phyloP scores from a whole-genome alignment of 2,888 invertebrate genomes.

The Tridacna crocea region DNA sequence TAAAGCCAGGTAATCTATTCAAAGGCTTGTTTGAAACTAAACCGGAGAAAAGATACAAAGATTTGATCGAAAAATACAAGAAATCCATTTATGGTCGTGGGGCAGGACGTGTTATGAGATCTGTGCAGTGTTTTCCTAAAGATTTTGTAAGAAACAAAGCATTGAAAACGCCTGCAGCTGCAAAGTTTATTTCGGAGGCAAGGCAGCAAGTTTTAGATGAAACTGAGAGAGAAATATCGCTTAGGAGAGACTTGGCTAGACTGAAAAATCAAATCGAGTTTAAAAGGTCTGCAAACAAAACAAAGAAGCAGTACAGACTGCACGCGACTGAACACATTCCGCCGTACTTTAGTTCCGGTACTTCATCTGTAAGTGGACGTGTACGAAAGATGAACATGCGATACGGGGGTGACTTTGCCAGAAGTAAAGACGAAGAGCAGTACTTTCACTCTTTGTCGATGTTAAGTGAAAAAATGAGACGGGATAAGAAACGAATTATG shows the following conservation, averaged over 20 bases:
- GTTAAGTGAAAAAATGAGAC: background rate
- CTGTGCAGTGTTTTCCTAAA: conserved; percentile 26
- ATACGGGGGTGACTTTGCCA: conserved; percentile 25
- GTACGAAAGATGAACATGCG: conserved; percentile 36
- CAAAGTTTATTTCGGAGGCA: background rate
- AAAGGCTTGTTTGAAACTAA: background rate
- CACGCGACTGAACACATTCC: background rate
- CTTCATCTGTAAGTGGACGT: conserved; percentile 40
- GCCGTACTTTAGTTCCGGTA: conserved; percentile 25
- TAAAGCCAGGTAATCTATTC: background rate
- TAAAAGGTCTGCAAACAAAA: conserved; percentile 35
- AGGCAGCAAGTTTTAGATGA: conserved; percentile 4
- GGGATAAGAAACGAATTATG: conserved; percentile 4
- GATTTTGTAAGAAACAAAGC: conserved; percentile 25
- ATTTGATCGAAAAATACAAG: conserved; percentile 26
- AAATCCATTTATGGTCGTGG: background rate
- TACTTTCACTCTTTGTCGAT: background rate
- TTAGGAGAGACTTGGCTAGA: conserved; percentile 24
- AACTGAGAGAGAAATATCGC: conserved; percentile 14
- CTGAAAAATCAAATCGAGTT: conserved; percentile 38
- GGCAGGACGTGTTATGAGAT: conserved; percentile 22
- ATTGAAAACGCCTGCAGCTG: background rate
- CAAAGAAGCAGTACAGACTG: conserved; percentile 27
- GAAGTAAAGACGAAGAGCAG: conserved; percentile 5
- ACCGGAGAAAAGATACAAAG: conserved; percentile 1